Percentiles rank a stretch among this genome's conserved stretches.
These are phyloP conservation scores for Callyntrura sp. DNA, from an alignment of 2,888 invertebrate species.

Conservation along the genomic window DNA sequence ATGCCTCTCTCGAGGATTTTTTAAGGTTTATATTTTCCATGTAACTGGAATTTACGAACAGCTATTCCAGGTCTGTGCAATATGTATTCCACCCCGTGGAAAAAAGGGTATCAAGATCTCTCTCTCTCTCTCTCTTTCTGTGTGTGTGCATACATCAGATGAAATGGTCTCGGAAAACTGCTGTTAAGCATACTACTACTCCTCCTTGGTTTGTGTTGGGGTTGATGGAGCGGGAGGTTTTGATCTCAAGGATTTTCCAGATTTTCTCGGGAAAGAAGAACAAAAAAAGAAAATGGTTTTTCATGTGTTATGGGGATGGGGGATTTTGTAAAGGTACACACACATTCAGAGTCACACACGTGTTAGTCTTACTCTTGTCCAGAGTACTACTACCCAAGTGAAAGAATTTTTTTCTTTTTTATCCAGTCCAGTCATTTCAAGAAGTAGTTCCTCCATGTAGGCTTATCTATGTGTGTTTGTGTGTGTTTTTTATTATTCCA, in stretches of 20 bases:
- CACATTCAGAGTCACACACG: too few relatives aligned
- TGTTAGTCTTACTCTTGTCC: neutral
- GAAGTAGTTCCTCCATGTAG: neutral
- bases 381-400: neutral
- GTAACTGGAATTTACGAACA: slow-evolving; percentile 59
- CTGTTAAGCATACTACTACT: neutral
- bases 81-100: too few relatives aligned
- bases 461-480: neutral
- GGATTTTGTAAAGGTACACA: too few relatives aligned
- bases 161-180: slow-evolving; percentile 42
- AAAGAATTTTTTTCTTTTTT: slow-evolving; percentile 43
- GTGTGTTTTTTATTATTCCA: slow-evolving; percentile 3
- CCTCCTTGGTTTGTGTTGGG: slow-evolving; percentile 7
- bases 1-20: slow-evolving; percentile 66
- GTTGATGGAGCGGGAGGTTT: slow-evolving; percentile 51
- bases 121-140: too few relatives aligned
- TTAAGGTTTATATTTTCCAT: slow-evolving; percentile 52
- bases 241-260: slow-evolving; percentile 74
- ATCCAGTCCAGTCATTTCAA: slow-evolving; percentile 42
- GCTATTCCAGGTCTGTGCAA: neutral
- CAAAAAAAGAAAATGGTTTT: slow-evolving; percentile 39
- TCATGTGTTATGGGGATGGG: neutral
- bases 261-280: slow-evolving; percentile 38
- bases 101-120: neutral
- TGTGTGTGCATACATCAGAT: slow-evolving; percentile 4